Percentiles rank a stretch among this genome's conserved stretches.
phyloP scores from a whole-genome alignment of 1,140 invertebrate genomes.

The Pseudachorutes palmiensis region DNA sequence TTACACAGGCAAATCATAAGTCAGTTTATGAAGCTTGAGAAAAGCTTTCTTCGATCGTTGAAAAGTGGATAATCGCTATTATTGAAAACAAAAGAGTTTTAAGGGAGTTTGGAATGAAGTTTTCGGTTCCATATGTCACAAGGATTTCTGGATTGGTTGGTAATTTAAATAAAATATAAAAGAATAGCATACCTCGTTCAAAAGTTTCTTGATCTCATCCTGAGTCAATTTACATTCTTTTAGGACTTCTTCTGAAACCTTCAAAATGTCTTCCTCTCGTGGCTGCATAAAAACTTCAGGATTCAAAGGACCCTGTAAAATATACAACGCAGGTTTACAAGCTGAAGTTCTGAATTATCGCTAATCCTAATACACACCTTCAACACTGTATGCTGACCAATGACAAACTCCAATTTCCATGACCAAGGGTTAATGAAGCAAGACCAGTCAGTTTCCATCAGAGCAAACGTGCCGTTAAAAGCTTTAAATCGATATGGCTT shows the following conservation, averaged over 20 bases:
- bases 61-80: too few relatives aligned
- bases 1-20: too few relatives aligned
- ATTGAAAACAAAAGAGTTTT: too few relatives aligned
- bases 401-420: constrained; percentile 78
- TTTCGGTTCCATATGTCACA: too few relatives aligned
- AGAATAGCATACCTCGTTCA: constrained; percentile 53
- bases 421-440: constrained; percentile 92
- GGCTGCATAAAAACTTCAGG: constrained; percentile 60
- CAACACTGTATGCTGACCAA: constrained; percentile 74
- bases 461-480: constrained; percentile 72
- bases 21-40: too few relatives aligned
- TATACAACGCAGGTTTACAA: neutral
- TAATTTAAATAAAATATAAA: too few relatives aligned
- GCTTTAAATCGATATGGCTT: constrained; percentile 69
- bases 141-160: too few relatives aligned
- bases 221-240: constrained; percentile 54
- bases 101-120: too few relatives aligned
- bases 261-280: constrained; percentile 41
- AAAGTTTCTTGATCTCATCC: constrained; percentile 58
- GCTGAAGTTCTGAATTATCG: neutral
- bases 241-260: constrained; percentile 47
- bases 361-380: constrained; percentile 49
- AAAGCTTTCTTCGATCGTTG: too few relatives aligned
- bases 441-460: constrained; percentile 84
- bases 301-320: constrained; percentile 57